Evolutionary conservation across 1,140 invertebrate genomes (phyloP), one percentile per base, ranked within the genome.

Genomic region (Panagrolaimus sp.): DNA sequence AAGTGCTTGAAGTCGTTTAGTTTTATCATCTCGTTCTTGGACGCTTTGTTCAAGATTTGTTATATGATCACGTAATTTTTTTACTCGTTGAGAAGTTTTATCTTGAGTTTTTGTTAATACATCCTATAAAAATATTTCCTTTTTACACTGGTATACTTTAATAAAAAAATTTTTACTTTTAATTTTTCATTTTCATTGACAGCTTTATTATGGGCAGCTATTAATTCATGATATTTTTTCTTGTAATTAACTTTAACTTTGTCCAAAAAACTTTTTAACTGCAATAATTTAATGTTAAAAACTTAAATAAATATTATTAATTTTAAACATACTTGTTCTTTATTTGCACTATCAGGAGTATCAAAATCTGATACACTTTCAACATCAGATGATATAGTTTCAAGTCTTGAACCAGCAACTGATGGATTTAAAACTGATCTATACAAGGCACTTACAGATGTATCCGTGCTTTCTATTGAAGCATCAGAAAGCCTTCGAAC

Each of bases 161-260:
- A n/a, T n/a, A n/a, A n/a, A n/a, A 20, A 1, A 20, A 25, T 71
- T 74, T 46, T 43, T 14, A 78, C 76, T 43, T 65, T 38, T 51
- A 62, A 77, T 64, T 79, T 78, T 14, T 79, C 78, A 51, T 78
- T 78, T 61, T 78, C 76, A 3, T 53, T 68, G 1, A 73, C 72
- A 43, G 78, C 45, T 53, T 79, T 46, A 25, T 74, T 78, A 51
- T 78, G 80, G 8, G 47, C 64, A 14, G 63, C 65, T 31, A 65
- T 64, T n/a, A 78, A 44, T 13, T 74, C 74, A 25, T 71, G 65
- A 57, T 79, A 78, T 43, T 74, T 77, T 25, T 79, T 63, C 51
- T 74, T 77, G 43, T 78, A 79, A 65, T 27, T 65, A 31, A 38
- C 31, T 38, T 38, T 38, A 38, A 38, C 31, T 38, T 38, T 38